Evolutionary conservation across 2,888 invertebrate species (phyloP), one percentile per base, ranked within the genome.

Genomic region (Graphium colonna): DNA sequence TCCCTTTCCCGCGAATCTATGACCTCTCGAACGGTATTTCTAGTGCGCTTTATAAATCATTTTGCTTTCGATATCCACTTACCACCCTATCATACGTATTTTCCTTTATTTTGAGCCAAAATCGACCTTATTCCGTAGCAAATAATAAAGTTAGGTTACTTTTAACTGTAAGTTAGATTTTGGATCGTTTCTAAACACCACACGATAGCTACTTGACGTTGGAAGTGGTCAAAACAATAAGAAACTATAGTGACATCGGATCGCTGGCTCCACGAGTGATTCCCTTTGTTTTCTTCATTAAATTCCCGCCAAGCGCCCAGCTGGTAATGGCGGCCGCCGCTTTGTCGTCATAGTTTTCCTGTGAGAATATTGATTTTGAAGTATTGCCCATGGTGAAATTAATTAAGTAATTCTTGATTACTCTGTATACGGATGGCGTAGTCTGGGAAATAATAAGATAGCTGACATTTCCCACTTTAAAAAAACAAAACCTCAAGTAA

Each of bases 131-230:
- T 28, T 0, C 0, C 0, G 1, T n/a, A 0, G n/a, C n/a, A n/a
- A n/a, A n/a, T n/a, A n/a, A n/a, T n/a, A n/a, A n/a, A n/a, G n/a
- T n/a, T n/a, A 47, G 38, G 69, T 49, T 51, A 3, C 49, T n/a
- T 44, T 33, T 8, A 8, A 12, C 40, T 52, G 59, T 39, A 26
- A 0, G n/a, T 1, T 31, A 21, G 16, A 8, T 55, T 46, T 21
- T 67, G 51, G 69, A 62, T 33, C 59, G 63, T 64, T 64, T 63
- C 68, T 65, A 36, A 43, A 67, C 68, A 79, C 80, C 73, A 80
- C 65, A 74, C 80, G 85, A 86, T 84, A 77, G 75, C 71, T 77
- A 75, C 87, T 87, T 85, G 83, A 86, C 82, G 64, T 75, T 71
- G 59, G 71, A 72, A 71, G 70, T 75, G 79, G 78, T 79, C 77